Percentiles rank a stretch among this genome's conserved stretches.
These are phyloP conservation scores for Taxidea taxus DNA, from an alignment of 2,113 vertebrate genomes.

Conservation along the genomic window DNA sequence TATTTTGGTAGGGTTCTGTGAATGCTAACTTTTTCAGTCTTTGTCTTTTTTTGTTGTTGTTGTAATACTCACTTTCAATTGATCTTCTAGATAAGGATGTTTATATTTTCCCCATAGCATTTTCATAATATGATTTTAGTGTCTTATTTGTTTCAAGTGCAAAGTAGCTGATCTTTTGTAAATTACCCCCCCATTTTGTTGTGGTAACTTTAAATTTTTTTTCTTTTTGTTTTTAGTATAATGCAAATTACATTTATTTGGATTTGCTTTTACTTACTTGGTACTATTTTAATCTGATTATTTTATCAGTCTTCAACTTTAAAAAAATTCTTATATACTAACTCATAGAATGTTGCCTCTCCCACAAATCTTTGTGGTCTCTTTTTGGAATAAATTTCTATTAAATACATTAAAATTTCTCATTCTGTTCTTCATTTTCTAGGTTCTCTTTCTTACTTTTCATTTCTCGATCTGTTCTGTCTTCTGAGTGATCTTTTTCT, in stretches of 20 bases:
- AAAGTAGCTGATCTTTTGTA: neutral
- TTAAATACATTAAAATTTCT: neutral
- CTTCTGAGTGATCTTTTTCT: neutral
- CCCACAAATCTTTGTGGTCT: neutral
- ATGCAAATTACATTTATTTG: neutral
- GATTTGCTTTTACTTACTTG: neutral
- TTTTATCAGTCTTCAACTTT: neutral
- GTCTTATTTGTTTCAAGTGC: neutral
- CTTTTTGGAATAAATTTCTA: neutral
- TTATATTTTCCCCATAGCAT: neutral
- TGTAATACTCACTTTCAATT: neutral
- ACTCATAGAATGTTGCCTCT: neutral
- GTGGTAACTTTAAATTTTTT: neutral
- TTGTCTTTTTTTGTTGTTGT: neutral
- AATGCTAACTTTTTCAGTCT: neutral
- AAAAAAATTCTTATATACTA: neutral
- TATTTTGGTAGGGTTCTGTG: neutral
- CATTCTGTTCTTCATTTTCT: neutral
- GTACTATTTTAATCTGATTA: neutral
- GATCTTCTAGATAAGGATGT: neutral
- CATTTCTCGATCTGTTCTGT: neutral
- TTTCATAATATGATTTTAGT: neutral
- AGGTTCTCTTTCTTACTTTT: neutral
- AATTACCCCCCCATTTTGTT: neutral
- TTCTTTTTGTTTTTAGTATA: neutral